Base-by-base conservation (phyloP, 2,797 vertebrate species). In the Numenius phaeopus region DNA sequence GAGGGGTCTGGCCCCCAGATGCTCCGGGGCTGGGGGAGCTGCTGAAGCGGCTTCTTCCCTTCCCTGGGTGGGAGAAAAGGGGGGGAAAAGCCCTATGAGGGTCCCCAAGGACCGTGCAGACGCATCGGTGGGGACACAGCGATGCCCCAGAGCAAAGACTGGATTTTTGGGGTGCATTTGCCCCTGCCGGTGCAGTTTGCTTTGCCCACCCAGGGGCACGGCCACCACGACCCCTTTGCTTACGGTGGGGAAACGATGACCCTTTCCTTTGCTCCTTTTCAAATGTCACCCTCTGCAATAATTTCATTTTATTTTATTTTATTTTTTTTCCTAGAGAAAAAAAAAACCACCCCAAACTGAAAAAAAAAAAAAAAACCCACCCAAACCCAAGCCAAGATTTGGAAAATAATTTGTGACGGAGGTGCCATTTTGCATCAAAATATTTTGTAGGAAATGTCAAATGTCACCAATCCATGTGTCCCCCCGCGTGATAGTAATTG, bases 381-480 rank as follows among this genome's bases (percentile, higher is more conserved):
- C 89, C 82, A 44, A 82, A 82, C 91, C 95, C 78, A 17, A 85
- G 87, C 93, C 80, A 87, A 91, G 91, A 93, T 94, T 95, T 8
- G 84, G 93, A 96, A 97, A 97, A 97, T 96, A 96, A 97, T 97
- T 96, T 97, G 90, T 98, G 97, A 97, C 94, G 85, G 97, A 96
- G 94, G 80, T 97, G 97, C 97, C 97, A 96, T 94, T 89, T 89
- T 82, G 95, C 97, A 98, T 97, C 95, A 97, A 94, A 97, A 97
- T 96, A 96, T 95, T 91, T 69, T 81, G 92, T 42, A 54, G 92
- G 30, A 93, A 95, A 96, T 96, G 96, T 97, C 97, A 96, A 95
- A 94, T 94, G 97, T 96, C 97, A 79, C 91, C 97, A 94, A 89
- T 95, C 90, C 91, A 92, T 90, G 94, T 91, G 96, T 97, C 96